Base-by-base conservation (phyloP, 2,888 invertebrate species). In the Eupithecia subfuscata region DNA sequence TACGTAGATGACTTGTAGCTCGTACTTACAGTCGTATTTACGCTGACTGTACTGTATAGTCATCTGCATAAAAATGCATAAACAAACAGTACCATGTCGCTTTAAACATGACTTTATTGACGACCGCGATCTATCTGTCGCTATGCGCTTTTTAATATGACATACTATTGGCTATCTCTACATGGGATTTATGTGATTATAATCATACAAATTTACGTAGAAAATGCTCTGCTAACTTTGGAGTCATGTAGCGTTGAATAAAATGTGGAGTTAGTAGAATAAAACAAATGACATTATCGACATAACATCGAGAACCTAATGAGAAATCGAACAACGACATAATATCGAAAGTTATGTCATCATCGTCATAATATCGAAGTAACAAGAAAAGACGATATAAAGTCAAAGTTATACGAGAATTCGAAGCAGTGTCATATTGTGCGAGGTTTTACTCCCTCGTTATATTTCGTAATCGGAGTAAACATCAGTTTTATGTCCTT, bases 401-500 rank as follows among this genome's bases (percentile, higher is more conserved):
- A 34, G 64, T 18, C 18, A 34, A 64, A 64, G 34, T 64, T 64
- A 30, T 30, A 64, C 14, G 34, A 34, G 30, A 64, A 14, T 60
- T 34, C 34, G 64, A 34, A 30, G 64, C 64, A 9, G 43, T n/a
- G 70, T 56, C 52, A 63, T 73, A 73, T 73, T 71, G 68, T 76
- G 68, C 70, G 18, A 68, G 60, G 30, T 76, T 64, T 73, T 76
- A 76, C 48, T 40, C 68, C 37, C 60, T 74, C 78, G 79, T 83
- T 81, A 75, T 71, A 84, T 84, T 84, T 83, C 80, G 83, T 83
- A 83, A 84, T 83, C 81, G 69, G 43, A 43, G 76, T 83, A 83
- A 85, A 60, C 83, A 82, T 82, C 80, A 56, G 67, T 60, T 81
- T 81, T 82, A 81, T 65, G 65, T 75, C 69, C 45, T 76, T 60